These are phyloP conservation scores for Cheilosia vernalis DNA, from an alignment of 2,888 invertebrate species.

Conservation along the genomic window DNA sequence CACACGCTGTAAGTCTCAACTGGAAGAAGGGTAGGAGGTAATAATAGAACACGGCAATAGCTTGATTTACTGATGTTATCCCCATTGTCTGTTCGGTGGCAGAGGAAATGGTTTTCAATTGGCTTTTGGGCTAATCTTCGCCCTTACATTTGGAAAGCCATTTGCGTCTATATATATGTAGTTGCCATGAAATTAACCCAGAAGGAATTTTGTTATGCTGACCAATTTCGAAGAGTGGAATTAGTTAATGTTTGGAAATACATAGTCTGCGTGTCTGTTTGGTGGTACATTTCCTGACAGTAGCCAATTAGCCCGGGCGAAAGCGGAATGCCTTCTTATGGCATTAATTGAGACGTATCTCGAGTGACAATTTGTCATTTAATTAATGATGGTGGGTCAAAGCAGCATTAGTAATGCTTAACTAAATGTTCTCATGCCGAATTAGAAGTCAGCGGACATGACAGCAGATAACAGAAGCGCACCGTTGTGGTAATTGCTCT, in stretches of 20 bases:
- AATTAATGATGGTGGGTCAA: not conserved
- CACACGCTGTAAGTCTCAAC: too few species aligned
- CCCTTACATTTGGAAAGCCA: not conserved
- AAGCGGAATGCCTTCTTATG: not conserved
- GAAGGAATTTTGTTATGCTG: not conserved
- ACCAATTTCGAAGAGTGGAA: not conserved
- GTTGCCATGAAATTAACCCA: too few species aligned
- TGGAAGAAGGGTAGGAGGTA: too few species aligned
- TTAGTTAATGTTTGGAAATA: not conserved
- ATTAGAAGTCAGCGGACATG: not conserved
- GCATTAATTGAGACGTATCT: conserved; percentile 1
- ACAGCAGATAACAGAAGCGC: not conserved
- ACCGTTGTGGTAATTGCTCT: not conserved
- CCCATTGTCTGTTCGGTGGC: too few species aligned
- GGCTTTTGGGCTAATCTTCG: not conserved
- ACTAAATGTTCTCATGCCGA: not conserved
- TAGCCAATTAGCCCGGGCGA: not conserved
- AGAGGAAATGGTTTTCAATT: not conserved
- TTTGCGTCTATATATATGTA: not conserved
- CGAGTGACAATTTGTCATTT: conserved; percentile 1
- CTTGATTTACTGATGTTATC: too few species aligned
- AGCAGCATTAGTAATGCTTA: too few species aligned
- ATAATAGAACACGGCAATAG: too few species aligned
- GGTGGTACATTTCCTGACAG: not conserved
- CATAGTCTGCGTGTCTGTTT: not conserved